Evolutionary conservation across 2,113 vertebrate genomes (phyloP).

Genomic region (Corynorhinus townsendii): DNA sequence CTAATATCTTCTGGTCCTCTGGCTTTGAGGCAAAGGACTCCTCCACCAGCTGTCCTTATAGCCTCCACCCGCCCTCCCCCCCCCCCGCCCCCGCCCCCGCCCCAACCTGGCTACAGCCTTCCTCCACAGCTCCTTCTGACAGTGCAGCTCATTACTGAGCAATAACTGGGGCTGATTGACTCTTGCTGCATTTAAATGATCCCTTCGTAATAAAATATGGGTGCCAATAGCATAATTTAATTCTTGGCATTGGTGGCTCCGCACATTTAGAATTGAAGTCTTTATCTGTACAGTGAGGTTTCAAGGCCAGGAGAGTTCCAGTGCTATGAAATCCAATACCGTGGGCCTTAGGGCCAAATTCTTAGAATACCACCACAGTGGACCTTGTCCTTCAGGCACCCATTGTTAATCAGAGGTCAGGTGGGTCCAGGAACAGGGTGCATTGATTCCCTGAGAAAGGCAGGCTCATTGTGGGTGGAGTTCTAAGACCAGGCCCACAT

Average conservation of each 20-base stretch:
- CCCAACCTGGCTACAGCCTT: not conserved
- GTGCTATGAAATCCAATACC: slow-evolving; percentile 36
- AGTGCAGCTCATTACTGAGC: not conserved
- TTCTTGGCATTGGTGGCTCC: slow-evolving; percentile 48
- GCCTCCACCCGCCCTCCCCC: no score
- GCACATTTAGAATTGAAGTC: slow-evolving; percentile 45
- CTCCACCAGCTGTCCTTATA: not conserved
- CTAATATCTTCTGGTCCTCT: not conserved
- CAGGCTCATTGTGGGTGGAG: not conserved
- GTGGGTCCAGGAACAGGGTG: not conserved
- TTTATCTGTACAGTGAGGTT: slow-evolving; percentile 12
- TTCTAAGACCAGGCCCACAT: not conserved
- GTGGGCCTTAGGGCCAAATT: not conserved
- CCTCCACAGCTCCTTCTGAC: not conserved
- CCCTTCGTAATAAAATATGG: slow-evolving; percentile 46
- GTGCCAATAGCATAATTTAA: slow-evolving; percentile 50
- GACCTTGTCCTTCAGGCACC: not conserved
- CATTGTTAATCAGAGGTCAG: not conserved
- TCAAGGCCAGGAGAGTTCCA: slow-evolving; percentile 9
- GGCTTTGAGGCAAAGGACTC: not conserved
- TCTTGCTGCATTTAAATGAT: slow-evolving; percentile 56
- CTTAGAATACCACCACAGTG: not conserved
- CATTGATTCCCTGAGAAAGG: not conserved
- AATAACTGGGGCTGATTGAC: slow-evolving; percentile 36
- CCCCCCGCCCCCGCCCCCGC: no score